phyloP scores from a whole-genome alignment of 2,888 invertebrate species.

The Hyposoter didymator region DNA sequence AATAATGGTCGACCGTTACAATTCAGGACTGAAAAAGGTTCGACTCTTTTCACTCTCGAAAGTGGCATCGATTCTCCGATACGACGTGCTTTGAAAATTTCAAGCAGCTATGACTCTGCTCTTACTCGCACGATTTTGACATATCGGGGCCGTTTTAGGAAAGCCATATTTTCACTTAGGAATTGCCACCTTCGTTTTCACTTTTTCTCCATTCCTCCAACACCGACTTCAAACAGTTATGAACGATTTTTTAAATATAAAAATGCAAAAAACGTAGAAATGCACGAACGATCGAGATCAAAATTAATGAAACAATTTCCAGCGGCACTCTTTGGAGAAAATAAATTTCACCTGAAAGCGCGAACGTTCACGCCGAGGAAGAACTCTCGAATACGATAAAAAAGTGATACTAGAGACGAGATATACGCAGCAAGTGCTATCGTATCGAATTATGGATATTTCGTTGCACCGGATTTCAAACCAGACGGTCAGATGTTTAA shows the following conservation, averaged over 20 bases:
- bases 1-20: slow-evolving; percentile 11
- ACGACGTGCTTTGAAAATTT: slow-evolving; percentile 22
- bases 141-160: not conserved
- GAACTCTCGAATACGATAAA: not conserved
- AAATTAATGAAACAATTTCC: not conserved
- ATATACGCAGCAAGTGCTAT: slow-evolving; percentile 11
- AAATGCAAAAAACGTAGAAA: no score
- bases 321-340: not conserved
- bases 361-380: not conserved
- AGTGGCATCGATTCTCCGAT: slow-evolving; percentile 5
- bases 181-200: not conserved
- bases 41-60: slow-evolving; percentile 13
- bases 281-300: not conserved
- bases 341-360: not conserved
- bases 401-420: not conserved
- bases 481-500: slow-evolving; percentile 40
- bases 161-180: not conserved
- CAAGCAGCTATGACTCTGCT: slow-evolving; percentile 3
- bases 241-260: not conserved
- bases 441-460: slow-evolving; percentile 18
- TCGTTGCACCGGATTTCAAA: slow-evolving; percentile 21
- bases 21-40: slow-evolving; percentile 8
- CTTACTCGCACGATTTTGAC: not conserved
- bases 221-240: not conserved
- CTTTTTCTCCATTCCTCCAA: not conserved